A percentile compares a stretch with the other conserved stretches of the same genome.
phyloP scores from a whole-genome alignment of 2,797 vertebrate species.

The Myripristis jacobus region DNA sequence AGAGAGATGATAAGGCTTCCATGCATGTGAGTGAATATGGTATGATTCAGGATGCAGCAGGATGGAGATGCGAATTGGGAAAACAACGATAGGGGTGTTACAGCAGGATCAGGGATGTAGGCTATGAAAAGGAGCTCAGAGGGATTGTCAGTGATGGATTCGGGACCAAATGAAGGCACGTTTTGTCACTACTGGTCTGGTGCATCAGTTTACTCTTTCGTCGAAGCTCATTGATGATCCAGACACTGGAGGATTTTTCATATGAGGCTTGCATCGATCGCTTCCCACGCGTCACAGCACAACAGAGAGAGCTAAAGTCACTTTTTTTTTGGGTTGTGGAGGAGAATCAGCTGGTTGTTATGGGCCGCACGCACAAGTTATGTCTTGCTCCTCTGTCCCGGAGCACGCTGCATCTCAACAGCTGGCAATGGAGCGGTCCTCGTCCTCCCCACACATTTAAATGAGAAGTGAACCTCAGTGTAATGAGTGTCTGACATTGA shows the following conservation, averaged over 20 bases:
- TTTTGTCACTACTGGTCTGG: slow-evolving; percentile 6
- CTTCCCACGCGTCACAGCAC: slow-evolving; percentile 8
- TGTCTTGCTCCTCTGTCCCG: background rate
- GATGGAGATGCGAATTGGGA: no score
- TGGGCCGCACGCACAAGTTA: background rate
- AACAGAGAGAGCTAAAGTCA: slow-evolving; percentile 2
- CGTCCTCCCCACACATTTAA: background rate
- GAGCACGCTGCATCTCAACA: background rate
- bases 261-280: slow-evolving; percentile 23
- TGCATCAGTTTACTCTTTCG: slow-evolving; percentile 1
- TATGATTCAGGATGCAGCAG: no score
- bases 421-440: background rate
- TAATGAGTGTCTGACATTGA: slow-evolving; percentile 27
- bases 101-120: background rate
- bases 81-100: background rate
- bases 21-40: no score
- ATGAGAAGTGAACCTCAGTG: background rate
- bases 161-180: slow-evolving; percentile 4
- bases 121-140: background rate
- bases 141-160: background rate
- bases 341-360: slow-evolving; percentile 4
- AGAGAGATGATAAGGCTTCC: no score
- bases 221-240: slow-evolving; percentile 19
- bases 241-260: slow-evolving; percentile 23
- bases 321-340: slow-evolving; percentile 4